phyloP scores from a whole-genome alignment of 2,797 vertebrate species.

The Acrossocheilus fasciatus region DNA sequence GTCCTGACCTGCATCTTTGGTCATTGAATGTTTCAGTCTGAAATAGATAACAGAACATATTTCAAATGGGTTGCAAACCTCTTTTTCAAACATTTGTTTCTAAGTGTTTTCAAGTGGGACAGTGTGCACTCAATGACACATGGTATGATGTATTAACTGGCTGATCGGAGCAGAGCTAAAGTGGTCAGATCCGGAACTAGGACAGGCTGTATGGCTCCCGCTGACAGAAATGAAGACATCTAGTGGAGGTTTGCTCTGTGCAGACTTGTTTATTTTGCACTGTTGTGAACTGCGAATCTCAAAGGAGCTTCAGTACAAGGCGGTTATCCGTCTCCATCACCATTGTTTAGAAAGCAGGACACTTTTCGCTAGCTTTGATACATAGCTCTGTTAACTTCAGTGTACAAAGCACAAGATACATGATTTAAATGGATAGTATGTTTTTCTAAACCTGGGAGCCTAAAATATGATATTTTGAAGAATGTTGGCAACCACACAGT shows the following conservation, averaged over 20 bases:
- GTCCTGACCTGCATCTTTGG: not conserved
- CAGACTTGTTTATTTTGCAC: slow-evolving; percentile 51
- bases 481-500: not conserved
- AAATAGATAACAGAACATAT: not conserved
- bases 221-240: slow-evolving; percentile 61
- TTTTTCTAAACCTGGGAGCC: not conserved
- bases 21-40: not conserved
- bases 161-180: slow-evolving; percentile 39
- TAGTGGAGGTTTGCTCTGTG: slow-evolving; percentile 34
- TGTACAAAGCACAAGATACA: not conserved
- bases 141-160: slow-evolving; percentile 37
- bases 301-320: slow-evolving; percentile 40
- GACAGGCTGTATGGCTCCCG: slow-evolving; percentile 41
- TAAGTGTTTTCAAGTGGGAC: not conserved
- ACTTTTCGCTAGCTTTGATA: slow-evolving; percentile 11
- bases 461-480: not conserved
- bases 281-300: slow-evolving; percentile 40
- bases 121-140: slow-evolving; percentile 14
- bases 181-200: slow-evolving; percentile 38
- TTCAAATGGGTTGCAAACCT: not conserved
- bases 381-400: not conserved
- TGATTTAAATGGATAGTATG: not conserved
- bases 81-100: not conserved
- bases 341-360: slow-evolving; percentile 51
- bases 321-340: slow-evolving; percentile 56